Conservation (phyloP, 2,113 vertebrate genomes). For the Epinephelus lanceolatus region DNA sequence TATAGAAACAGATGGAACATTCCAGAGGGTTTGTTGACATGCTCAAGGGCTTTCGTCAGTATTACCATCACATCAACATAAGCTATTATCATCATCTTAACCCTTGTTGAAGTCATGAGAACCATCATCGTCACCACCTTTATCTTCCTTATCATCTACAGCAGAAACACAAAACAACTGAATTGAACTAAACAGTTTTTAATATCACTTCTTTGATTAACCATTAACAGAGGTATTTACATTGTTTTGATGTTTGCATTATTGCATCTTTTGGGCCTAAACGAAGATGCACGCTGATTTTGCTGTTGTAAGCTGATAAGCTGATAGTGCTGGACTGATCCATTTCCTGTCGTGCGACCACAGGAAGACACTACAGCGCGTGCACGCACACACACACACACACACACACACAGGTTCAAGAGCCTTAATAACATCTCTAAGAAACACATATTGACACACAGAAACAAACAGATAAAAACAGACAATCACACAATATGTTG, state of each 20-base stretch:
- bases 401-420: conserved; percentile 3
- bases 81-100: conserved; percentile 3
- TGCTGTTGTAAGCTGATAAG: conserved; percentile 16
- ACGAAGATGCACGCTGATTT: neutral
- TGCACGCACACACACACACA: neutral
- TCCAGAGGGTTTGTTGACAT: conserved; percentile 55
- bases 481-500: neutral
- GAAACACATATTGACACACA: conserved; percentile 38
- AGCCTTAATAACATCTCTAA: conserved; percentile 38
- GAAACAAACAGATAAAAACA: conserved; percentile 18
- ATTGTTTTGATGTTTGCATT: neutral
- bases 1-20: conserved; percentile 65
- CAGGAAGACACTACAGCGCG: conserved; percentile 12
- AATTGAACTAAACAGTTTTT: neutral
- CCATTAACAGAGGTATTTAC: neutral
- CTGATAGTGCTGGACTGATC: conserved; percentile 15
- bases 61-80: conserved; percentile 23
- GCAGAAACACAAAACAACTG: neutral
- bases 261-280: neutral
- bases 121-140: neutral
- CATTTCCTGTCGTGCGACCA: conserved; percentile 41
- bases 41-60: conserved; percentile 28
- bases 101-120: neutral
- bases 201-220: neutral
- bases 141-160: neutral